phyloP scores from a whole-genome alignment of 2,113 vertebrate species.

The Thymallus thymallus region DNA sequence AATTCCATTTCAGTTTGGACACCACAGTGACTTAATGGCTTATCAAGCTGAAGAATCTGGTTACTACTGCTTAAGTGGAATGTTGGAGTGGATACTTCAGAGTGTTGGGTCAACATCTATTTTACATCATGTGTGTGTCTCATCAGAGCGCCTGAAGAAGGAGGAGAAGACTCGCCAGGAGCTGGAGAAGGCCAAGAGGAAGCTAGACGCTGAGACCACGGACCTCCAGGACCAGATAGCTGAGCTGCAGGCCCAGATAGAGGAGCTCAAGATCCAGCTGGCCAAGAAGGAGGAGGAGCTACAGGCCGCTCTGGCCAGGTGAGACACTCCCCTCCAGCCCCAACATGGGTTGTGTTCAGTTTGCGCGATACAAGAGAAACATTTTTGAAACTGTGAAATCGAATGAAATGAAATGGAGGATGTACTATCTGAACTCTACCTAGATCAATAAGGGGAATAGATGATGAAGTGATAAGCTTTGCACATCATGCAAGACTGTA shows the following conservation, averaged over 20 bases:
- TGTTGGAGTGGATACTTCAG: no score
- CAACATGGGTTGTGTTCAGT: no score
- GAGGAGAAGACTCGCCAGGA: constrained; percentile 97
- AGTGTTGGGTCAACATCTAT: no score
- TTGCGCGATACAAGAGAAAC: no score
- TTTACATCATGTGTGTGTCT: constrained; percentile 1
- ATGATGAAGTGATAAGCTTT: no score
- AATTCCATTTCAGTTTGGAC: neutral
- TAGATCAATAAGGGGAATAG: no score
- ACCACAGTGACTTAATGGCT: constrained; percentile 6
- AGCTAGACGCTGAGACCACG: constrained; percentile 92
- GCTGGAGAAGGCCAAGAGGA: constrained; percentile 94
- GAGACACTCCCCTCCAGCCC: constrained; percentile 1
- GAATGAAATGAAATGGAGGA: no score
- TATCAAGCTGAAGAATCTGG: constrained; percentile 18
- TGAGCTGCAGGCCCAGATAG: constrained; percentile 93
- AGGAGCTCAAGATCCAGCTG: constrained; percentile 92
- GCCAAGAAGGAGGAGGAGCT: constrained; percentile 96
- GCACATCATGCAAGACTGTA: no score
- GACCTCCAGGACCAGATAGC: constrained; percentile 97
- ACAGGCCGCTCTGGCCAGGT: constrained; percentile 89
- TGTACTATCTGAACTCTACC: no score
- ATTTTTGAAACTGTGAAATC: no score
- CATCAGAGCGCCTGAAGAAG: constrained; percentile 91
- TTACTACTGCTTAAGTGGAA: constrained; percentile 4